phyloP scores from a whole-genome alignment of 2,888 invertebrate species.

The Machimus rusticus region DNA sequence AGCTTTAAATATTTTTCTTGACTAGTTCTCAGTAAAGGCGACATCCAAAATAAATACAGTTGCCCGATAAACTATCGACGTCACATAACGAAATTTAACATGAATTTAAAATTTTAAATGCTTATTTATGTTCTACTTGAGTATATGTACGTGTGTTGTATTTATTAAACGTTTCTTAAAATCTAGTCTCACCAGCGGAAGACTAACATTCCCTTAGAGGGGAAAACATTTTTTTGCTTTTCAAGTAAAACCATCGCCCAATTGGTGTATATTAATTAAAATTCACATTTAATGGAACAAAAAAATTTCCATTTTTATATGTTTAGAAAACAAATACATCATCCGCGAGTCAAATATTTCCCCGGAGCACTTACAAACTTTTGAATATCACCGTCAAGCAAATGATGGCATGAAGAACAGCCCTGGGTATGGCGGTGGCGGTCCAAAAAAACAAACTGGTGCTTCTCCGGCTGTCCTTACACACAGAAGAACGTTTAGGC shows the following conservation, averaged over 20 bases:
- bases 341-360: slow-evolving; percentile 65
- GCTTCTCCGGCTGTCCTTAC: slow-evolving; percentile 35
- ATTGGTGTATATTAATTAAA: background rate
- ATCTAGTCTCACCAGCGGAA: background rate
- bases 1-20: background rate
- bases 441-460: background rate
- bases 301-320: slow-evolving; percentile 5
- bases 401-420: background rate
- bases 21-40: background rate
- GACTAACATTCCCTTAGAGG: background rate
- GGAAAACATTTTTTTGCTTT: background rate
- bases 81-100: too few relatives aligned
- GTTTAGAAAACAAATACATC: slow-evolving; percentile 56
- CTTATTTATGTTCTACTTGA: background rate
- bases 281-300: background rate
- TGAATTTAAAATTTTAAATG: too few relatives aligned
- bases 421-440: background rate
- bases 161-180: background rate
- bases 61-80: too few relatives aligned
- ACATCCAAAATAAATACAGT: background rate
- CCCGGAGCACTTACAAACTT: slow-evolving; percentile 67
- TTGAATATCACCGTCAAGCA: slow-evolving; percentile 57
- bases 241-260: background rate
- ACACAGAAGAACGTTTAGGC: slow-evolving; percentile 44
- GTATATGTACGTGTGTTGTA: background rate